Conservation (phyloP, 2,113 vertebrate species). For the Poecile atricapillus region DNA sequence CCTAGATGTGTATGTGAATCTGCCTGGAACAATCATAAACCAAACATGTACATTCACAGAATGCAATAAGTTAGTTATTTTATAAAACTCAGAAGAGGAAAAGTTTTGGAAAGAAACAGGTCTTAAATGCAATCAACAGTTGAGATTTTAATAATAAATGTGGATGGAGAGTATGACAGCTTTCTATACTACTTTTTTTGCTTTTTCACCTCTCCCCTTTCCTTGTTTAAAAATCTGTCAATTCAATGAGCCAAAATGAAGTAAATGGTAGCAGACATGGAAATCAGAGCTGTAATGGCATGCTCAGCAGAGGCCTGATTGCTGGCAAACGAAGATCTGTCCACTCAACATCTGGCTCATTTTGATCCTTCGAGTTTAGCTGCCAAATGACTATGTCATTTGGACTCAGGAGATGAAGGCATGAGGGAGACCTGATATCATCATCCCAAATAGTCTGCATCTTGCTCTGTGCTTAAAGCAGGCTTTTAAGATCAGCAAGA, state of each 20-base stretch:
- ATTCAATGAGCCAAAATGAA: neutral
- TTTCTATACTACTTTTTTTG: neutral
- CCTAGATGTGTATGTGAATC: neutral
- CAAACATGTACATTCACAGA: neutral
- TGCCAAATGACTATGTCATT: neutral
- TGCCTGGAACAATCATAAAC: neutral
- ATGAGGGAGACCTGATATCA: constrained; percentile 1
- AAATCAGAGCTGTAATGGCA: neutral
- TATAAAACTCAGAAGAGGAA: neutral
- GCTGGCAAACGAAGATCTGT: neutral
- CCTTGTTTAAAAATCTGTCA: neutral
- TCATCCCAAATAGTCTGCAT: neutral
- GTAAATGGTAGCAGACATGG: neutral
- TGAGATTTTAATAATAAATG: neutral
- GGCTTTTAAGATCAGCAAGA: neutral
- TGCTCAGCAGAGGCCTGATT: neutral
- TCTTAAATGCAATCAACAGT: neutral
- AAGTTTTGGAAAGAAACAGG: neutral
- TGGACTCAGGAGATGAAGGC: neutral
- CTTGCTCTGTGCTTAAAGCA: neutral
- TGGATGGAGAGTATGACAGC: neutral
- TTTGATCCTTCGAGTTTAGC: neutral
- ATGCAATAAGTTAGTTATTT: neutral
- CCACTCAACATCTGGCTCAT: neutral
- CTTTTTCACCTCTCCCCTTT: neutral